phyloP scores from a whole-genome alignment of 1,140 invertebrate genomes.

The Onthophagus taurus region DNA sequence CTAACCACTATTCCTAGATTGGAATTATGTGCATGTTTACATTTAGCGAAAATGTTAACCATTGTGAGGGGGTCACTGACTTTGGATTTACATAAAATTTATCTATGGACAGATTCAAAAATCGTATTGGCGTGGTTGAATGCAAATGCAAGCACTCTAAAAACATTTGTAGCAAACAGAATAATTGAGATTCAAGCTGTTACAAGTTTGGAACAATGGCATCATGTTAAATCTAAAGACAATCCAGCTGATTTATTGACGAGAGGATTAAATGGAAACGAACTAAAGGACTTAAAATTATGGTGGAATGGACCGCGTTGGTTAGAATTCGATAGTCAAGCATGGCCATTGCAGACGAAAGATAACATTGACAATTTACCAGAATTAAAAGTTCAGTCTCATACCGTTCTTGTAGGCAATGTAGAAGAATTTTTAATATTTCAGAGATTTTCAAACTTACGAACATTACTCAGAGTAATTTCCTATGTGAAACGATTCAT shows the following conservation, averaged over 20 bases:
- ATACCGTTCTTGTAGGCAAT: too few species aligned
- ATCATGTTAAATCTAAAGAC: constrained; percentile 17
- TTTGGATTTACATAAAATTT: too few species aligned
- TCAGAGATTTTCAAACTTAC: constrained; percentile 2
- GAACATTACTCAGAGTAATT: background rate
- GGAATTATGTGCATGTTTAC: constrained; percentile 29
- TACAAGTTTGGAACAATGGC: constrained; percentile 18
- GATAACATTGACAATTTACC: background rate
- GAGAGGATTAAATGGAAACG: background rate
- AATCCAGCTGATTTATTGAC: constrained; percentile 8
- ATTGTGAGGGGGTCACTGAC: constrained; percentile 8
- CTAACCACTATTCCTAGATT: constrained; percentile 25
- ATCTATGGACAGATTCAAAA: constrained; percentile 24
- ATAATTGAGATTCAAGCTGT: constrained; percentile 29
- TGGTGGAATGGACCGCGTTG: constrained; percentile 6
- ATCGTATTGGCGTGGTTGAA: constrained; percentile 25
- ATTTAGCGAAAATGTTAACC: constrained; percentile 24
- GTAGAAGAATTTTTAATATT: background rate
- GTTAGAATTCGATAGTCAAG: background rate
- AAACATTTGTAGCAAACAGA: constrained; percentile 36
- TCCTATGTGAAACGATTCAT: constrained; percentile 1
- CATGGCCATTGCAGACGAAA: background rate
- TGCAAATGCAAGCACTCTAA: constrained; percentile 18
- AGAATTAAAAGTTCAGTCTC: constrained; percentile 9
- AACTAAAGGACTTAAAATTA: background rate